Evolutionary conservation across 35 echinoderm and acorn worm species (phyloP).

Genomic region (Holothuria glaberrima): DNA sequence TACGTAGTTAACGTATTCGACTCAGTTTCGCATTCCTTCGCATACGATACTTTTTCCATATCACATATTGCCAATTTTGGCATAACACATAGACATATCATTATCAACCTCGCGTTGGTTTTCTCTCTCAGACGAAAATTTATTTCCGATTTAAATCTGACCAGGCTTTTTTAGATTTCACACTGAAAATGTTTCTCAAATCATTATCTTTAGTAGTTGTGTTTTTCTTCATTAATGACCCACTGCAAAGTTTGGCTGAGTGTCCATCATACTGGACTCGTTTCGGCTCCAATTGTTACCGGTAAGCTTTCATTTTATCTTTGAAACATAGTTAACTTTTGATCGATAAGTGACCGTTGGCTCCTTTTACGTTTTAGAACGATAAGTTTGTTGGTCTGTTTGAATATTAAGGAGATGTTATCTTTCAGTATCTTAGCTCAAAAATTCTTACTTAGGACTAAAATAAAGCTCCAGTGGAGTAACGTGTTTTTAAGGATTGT

Average conservation of each 20-base stretch:
- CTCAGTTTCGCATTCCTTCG: no score
- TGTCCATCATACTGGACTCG: conserved; percentile 22
- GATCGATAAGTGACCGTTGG: neutral
- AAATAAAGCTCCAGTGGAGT: neutral
- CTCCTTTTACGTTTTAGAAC: neutral
- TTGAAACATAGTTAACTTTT: neutral
- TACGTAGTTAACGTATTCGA: no score
- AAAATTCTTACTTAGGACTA: neutral
- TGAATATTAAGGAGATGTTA: neutral
- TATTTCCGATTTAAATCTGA: no score
- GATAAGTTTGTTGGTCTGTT: neutral
- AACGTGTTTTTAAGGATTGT: no score
- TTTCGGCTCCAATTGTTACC: neutral
- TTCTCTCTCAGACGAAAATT: no score
- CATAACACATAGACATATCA: no score
- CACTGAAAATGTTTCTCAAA: conserved; percentile 12
- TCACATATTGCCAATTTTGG: no score
- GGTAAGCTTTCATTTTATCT: neutral
- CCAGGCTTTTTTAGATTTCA: no score
- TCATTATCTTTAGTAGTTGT: neutral
- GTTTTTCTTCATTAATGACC: neutral
- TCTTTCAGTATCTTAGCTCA: neutral
- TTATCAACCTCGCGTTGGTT: no score
- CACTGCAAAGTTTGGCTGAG: neutral
- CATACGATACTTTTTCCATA: no score